Base-by-base conservation (phyloP, 2,888 invertebrate genomes). In the Slavum lentiscoides region DNA sequence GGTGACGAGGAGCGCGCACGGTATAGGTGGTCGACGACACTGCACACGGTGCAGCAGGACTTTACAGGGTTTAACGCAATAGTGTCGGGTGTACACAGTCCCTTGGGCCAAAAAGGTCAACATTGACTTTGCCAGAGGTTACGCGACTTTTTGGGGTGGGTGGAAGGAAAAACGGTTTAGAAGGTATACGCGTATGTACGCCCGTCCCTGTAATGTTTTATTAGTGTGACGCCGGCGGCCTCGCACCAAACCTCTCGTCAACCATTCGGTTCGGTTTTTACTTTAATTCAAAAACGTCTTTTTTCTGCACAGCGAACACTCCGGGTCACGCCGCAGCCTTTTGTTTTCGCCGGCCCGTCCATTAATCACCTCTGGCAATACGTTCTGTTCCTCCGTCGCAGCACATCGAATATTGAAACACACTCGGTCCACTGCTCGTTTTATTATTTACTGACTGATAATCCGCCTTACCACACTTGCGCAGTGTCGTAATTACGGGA, bases 81-180 rank as follows among this genome's bases (percentile, higher is more conserved):
- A 39, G 17, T 39, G n/a, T 58, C 15, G n/a, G n/a, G 19, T 43
- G 43, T 21, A 19, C 30, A 53, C n/a, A 64, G 30, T 59, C 68
- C 55, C 68, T 39, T n/a, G 30, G 59, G 49, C 23, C 39, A 8
- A 61, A 69, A 76, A 76, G 76, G 76, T 69, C 76, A 69, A 69
- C 61, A 69, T 76, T 69, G 76, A 76, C 76, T 76, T 61, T 76
- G 66, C 6, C 30, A 19, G 7, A 39, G 19, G 19, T 23, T 3
- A n/a, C 7, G n/a, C 1, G 43, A 43, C 43, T 7, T 6, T n/a
- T n/a, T n/a, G n/a, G 30, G 30, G 4, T 4, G 30, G 30, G 30
- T 49, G 49, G 13, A 13, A 49, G 11, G 49, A 49, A 49, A 49
- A 49, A 13, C 49, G 49, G 49, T 15, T 9, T 49, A 43, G 4